These are phyloP conservation scores for Xestia xanthographa DNA, from an alignment of 2,888 invertebrate genomes.

Conservation along the genomic window DNA sequence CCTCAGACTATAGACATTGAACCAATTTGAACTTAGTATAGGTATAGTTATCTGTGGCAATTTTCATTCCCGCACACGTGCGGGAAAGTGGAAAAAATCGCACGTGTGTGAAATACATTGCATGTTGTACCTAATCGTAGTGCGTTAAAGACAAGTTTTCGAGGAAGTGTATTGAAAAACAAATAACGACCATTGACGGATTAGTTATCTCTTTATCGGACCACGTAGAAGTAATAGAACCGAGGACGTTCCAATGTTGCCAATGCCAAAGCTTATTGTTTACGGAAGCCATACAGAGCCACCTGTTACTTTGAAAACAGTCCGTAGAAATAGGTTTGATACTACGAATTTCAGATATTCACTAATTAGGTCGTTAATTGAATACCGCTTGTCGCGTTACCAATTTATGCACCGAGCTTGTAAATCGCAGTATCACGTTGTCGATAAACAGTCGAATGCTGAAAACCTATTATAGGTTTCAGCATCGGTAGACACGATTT, in stretches of 20 bases:
- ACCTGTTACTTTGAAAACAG: slow-evolving; percentile 52
- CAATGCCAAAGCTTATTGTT: slow-evolving; percentile 36
- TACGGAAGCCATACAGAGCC: slow-evolving; percentile 22
- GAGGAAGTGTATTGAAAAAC: too few species aligned
- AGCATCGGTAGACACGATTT: neutral
- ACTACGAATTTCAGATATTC: slow-evolving; percentile 10
- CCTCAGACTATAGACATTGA: too few species aligned
- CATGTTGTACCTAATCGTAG: too few species aligned
- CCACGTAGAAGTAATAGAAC: slow-evolving; percentile 11
- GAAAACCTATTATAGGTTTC: neutral
- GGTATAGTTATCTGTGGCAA: too few species aligned
- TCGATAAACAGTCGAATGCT: slow-evolving; percentile 20
- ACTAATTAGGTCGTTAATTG: slow-evolving; percentile 30
- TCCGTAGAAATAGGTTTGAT: slow-evolving; percentile 12
- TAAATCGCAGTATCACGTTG: slow-evolving; percentile 27
- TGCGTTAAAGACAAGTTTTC: too few species aligned
- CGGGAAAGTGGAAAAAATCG: too few species aligned
- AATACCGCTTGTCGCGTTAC: slow-evolving; percentile 6
- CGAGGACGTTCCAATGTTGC: slow-evolving; percentile 26
- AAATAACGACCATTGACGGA: neutral
- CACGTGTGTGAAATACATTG: too few species aligned
- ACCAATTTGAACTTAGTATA: too few species aligned
- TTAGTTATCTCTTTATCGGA: neutral
- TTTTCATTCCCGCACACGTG: too few species aligned
- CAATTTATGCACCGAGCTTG: slow-evolving; percentile 21